Base-by-base conservation (phyloP, 2,797 vertebrate species). In the Gymnothorax reevesii region DNA sequence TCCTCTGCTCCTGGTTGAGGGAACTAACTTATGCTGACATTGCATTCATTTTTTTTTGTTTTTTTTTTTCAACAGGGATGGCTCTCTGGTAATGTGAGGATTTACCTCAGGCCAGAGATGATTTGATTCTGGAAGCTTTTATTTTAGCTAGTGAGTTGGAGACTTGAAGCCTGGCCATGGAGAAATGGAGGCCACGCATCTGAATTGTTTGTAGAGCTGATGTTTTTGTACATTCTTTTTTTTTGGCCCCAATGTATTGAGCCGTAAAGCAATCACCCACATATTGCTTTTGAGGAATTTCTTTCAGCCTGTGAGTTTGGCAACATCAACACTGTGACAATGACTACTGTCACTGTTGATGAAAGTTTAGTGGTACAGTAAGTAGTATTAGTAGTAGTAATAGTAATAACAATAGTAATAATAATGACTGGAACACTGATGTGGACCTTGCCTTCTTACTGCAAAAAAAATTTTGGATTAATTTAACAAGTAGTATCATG, bases 391-490 rank as follows among this genome's bases (percentile, higher is more conserved):
- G 33, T 42, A 42, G 33, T 42, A 42, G 33, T 42, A 42, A 2
- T 42, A 42, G 33, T 42, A 42, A 42, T 42, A 42, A 42, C 2
- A 42, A 42, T 42, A 79, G 17, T 71, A 3, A 33, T 86, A 86
- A 85, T 84, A 80, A 87, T 88, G 86, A 71, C 71, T 82, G 85
- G 88, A 54, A 83, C 17, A n/a, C 25, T 84, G 27, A 4, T 10
- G 20, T 83, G 84, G 86, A 86, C 86, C 87, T 89, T 85, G 84
- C 91, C 75, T 59, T 0, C 71, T 66, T 83, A 89, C 88, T 57
- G 83, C 77, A 42, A 42, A 42, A 42, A 42, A 42, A 42, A 42
- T 42, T 42, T 42, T 42, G 33, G 33, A 1, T 42, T 42, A 42
- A 42, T 2, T 42, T 42, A 42, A 42, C 33, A 42, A 42, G 33